These are phyloP conservation scores for Heliconius melpomene DNA, from an alignment of 1,140 invertebrate genomes.

Conservation along the genomic window DNA sequence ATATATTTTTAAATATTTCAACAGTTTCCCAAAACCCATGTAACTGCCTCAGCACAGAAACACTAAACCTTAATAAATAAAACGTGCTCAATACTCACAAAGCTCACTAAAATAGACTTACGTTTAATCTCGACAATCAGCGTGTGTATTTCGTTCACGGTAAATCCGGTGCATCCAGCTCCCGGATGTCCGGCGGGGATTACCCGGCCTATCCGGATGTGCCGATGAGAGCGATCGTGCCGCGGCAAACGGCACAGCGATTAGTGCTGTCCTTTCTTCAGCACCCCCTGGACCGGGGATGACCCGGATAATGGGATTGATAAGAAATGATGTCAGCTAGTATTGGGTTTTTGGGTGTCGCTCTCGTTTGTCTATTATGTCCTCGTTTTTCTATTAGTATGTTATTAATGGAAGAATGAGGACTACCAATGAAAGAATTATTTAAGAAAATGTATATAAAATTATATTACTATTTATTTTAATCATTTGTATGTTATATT, in stretches of 20 bases:
- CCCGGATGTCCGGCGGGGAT: constrained; percentile 59
- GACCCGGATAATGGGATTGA: constrained; percentile 58
- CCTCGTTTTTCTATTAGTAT: background rate
- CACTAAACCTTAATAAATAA: constrained; percentile 32
- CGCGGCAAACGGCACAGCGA: constrained; percentile 63
- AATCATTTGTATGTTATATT: too few species aligned
- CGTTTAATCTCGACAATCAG: constrained; percentile 76
- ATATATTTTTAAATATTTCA: too few species aligned
- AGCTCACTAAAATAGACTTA: constrained; percentile 60
- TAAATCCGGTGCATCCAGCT: constrained; percentile 56
- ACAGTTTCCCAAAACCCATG: background rate
- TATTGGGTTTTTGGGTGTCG: constrained; percentile 4
- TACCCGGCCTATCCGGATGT: constrained; percentile 61
- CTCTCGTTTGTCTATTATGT: too few species aligned
- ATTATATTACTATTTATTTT: too few species aligned
- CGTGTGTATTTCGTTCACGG: constrained; percentile 70
- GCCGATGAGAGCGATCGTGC: constrained; percentile 60
- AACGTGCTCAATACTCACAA: constrained; percentile 52
- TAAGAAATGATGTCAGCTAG: constrained; percentile 54
- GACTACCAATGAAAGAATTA: too few species aligned
- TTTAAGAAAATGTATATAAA: background rate
- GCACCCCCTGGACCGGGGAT: constrained; percentile 49
- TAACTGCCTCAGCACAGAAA: background rate
- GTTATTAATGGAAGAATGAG: background rate
- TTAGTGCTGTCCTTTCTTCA: constrained; percentile 68